Conservation (phyloP, 2,113 vertebrate genomes). For the Pelecanoides urinatrix region DNA sequence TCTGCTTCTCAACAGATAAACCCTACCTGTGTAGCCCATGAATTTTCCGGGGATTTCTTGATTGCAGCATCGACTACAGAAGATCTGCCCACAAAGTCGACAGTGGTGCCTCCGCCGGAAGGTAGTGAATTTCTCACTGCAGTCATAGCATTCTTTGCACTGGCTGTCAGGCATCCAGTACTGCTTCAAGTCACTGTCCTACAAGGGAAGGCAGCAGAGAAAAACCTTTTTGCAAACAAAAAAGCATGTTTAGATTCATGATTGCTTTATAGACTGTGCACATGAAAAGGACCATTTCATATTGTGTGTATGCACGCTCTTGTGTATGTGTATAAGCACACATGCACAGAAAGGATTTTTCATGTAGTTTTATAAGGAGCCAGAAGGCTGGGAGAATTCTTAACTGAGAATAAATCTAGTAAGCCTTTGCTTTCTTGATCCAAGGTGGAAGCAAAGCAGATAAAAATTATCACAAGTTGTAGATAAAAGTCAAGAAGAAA, state of each 20-base stretch:
- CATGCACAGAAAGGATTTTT: neutral
- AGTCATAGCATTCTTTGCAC: constrained; percentile 98
- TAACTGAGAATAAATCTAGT: neutral
- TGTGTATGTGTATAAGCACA: neutral
- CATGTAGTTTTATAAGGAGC: neutral
- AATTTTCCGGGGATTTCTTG: constrained; percentile 99
- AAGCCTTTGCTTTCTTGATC: neutral
- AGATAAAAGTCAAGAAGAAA: neutral
- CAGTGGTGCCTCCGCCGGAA: constrained; percentile 96
- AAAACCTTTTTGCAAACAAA: neutral
- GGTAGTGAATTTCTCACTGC: constrained; percentile 97
- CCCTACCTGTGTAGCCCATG: constrained; percentile 96
- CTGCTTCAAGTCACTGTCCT: constrained; percentile 98
- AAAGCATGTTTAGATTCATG: neutral
- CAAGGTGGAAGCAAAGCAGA: neutral
- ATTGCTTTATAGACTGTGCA: neutral
- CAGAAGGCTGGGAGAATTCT: neutral
- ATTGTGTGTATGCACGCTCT: rapidly evolving
- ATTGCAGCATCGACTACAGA: constrained; percentile 98
- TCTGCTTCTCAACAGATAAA: neutral
- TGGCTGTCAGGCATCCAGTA: constrained; percentile 99
- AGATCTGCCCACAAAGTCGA: constrained; percentile 96
- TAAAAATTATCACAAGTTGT: neutral
- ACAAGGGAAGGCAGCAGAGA: neutral
- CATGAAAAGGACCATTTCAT: neutral